phyloP scores from a whole-genome alignment of 1,140 invertebrate genomes.

The Cherax quadricarinatus region DNA sequence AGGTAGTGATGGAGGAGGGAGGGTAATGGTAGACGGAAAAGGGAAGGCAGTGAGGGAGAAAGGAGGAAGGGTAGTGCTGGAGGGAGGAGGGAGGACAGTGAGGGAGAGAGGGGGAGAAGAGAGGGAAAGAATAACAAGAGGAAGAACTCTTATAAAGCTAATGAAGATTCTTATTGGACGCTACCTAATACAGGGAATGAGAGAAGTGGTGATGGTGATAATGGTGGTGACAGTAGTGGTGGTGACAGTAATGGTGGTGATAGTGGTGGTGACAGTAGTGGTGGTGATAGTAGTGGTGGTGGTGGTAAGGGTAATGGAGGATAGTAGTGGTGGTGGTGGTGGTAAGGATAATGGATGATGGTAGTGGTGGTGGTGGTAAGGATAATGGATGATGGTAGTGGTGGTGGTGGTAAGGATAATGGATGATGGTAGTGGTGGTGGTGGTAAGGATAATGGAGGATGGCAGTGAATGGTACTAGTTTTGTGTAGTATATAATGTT shows the following conservation, averaged over 20 bases:
- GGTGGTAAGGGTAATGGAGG: too few relatives aligned
- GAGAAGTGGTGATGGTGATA: constrained; percentile 19
- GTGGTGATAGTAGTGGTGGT: too few relatives aligned
- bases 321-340: too few relatives aligned
- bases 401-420: too few relatives aligned
- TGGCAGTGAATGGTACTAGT: too few relatives aligned
- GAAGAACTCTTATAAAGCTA: neutral
- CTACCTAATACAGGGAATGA: neutral
- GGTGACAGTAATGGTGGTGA: neutral
- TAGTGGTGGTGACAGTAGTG: neutral
- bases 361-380: too few relatives aligned
- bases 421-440: too few relatives aligned
- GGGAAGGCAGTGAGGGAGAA: neutral
- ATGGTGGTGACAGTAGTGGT: neutral
- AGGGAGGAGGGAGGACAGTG: neutral
- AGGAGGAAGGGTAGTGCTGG: neutral
- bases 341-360: too few relatives aligned
- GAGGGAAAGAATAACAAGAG: neutral
- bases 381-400: too few relatives aligned
- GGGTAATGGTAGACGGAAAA: neutral
- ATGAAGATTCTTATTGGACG: neutral
- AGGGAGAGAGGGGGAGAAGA: neutral
- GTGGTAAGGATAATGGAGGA: too few relatives aligned
- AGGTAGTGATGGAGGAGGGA: too few relatives aligned
- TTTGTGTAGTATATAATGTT: too few relatives aligned